Base-by-base conservation (phyloP, 2,113 vertebrate genomes). In the Leuciscus idus region DNA sequence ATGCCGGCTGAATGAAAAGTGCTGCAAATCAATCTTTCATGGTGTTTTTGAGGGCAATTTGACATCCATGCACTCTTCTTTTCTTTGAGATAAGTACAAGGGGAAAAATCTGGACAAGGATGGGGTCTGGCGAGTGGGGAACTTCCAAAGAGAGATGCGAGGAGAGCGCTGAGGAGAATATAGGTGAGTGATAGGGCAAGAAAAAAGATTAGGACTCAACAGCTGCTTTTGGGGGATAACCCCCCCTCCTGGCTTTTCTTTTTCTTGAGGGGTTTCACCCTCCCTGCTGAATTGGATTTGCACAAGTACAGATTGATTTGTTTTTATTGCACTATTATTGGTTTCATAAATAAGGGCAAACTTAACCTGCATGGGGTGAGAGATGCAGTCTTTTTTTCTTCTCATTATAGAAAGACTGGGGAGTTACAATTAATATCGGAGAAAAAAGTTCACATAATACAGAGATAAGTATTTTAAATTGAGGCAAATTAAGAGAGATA, bases 1-100 rank as follows among this genome's bases (percentile, higher is more conserved):
- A 95, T 94, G 93, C 94, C 93, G 93, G 90, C 89, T 89, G 90
- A 93, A 93, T 94, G 92, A 94, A 95, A 93, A 93, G 94, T 95
- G 93, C 93, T 94, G 94, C 95, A 95, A 96, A 96, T 97, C 96
- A 94, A 96, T 97, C 94, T 92, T 95, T 93, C 91, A 95, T 93
- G 95, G 95, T 94, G 93, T 95, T 95, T 94, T 95, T 94, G 95
- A 95, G 95, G 94, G 93, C 95, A 95, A 92, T 94, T 94, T 95
- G 94, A 94, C 94, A 95, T 93, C 94, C 93, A 93, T 93, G 92
- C 93, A 92, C 92, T 92, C 90, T 90, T 93, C 89, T 91, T 92
- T 92, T 93, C 91, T 94, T 94, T 95, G 57, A 91, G 92, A 91
- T 90, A 89, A 90, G 93, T 94, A 94, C 92, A 93, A 94, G 94